phyloP scores from a whole-genome alignment of 2,888 invertebrate genomes.

The Vanessa cardui region DNA sequence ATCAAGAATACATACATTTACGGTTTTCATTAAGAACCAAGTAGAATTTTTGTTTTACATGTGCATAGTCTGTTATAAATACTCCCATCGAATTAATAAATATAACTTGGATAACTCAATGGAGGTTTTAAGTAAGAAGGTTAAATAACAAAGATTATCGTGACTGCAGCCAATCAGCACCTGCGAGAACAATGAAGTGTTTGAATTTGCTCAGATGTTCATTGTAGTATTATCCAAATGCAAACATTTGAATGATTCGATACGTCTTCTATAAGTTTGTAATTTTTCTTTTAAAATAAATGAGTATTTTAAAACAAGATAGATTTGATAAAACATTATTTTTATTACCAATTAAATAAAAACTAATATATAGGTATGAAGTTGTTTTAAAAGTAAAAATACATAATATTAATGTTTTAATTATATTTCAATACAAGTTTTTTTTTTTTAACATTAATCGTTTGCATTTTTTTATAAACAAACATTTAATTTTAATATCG shows the following conservation, averaged over 20 bases:
- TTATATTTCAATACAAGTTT: neutral
- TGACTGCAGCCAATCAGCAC: conserved; percentile 37
- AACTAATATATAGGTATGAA: too few species aligned
- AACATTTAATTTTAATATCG: neutral
- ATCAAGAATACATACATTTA: too few species aligned
- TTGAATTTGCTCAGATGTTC: conserved; percentile 40
- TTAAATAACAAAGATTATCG: conserved; percentile 33
- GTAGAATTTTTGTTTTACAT: too few species aligned
- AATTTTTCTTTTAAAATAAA: neutral
- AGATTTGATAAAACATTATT: too few species aligned
- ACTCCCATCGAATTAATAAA: neutral
- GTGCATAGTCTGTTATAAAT: neutral
- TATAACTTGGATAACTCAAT: neutral
- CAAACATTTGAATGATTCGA: conserved; percentile 20
- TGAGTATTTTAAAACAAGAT: too few species aligned
- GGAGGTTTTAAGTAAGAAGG: conserved; percentile 18
- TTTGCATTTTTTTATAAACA: too few species aligned
- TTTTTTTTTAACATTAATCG: too few species aligned
- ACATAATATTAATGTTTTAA: too few species aligned
- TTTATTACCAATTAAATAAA: too few species aligned
- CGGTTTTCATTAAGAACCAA: too few species aligned
- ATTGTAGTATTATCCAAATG: conserved; percentile 24
- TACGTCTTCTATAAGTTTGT: conserved; percentile 1
- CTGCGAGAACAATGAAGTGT: conserved; percentile 39
- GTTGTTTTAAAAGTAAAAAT: too few species aligned